Conservation (phyloP, 2,113 vertebrate species). For the Dicerorhinus sumatrensis region DNA sequence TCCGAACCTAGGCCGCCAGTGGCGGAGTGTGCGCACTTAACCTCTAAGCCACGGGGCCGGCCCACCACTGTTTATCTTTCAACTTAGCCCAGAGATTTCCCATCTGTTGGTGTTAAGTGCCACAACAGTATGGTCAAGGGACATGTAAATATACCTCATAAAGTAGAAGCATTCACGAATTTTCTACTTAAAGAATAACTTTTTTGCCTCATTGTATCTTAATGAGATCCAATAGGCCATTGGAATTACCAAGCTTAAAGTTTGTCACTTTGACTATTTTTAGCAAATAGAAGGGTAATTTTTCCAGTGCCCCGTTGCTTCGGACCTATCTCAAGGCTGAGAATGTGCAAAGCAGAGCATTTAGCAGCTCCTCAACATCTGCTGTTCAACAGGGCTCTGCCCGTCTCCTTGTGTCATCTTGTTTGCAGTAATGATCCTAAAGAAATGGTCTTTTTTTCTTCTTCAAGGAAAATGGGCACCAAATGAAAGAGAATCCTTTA, state of each 20-base stretch:
- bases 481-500: neutral
- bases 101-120: neutral
- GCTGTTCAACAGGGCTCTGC: neutral
- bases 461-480: neutral
- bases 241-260: slow-evolving; percentile 23
- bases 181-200: slow-evolving; percentile 26
- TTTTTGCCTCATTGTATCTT: slow-evolving; percentile 4
- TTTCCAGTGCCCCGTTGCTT: neutral
- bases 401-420: neutral
- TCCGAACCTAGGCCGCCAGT: too few species aligned
- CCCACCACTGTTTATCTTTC: neutral
- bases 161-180: neutral
- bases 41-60: too few species aligned
- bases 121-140: neutral
- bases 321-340: neutral
- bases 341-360: neutral
- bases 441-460: neutral
- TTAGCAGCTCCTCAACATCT: neutral
- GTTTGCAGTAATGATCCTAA: neutral
- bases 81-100: neutral
- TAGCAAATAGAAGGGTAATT: neutral
- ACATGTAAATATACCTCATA: slow-evolving; percentile 3
- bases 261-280: neutral
- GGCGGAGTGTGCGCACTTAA: too few species aligned
- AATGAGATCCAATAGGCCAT: neutral